Conservation (phyloP, 2,113 vertebrate species). For the Podilymbus podiceps region DNA sequence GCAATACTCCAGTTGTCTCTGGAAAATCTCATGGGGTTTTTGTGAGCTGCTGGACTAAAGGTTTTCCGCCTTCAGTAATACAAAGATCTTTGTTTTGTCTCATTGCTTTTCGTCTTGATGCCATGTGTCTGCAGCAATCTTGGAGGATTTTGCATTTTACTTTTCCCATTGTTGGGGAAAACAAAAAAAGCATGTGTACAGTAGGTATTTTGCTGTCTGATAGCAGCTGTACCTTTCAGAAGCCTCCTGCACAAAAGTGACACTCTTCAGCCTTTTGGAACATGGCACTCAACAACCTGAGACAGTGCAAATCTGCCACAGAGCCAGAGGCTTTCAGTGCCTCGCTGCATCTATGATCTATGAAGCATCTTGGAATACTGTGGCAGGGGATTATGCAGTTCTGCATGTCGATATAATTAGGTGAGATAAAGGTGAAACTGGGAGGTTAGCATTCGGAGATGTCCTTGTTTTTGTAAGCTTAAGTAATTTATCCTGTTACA, state of each 20-base stretch:
- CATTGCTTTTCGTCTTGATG: not conserved
- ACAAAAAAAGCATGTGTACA: not conserved
- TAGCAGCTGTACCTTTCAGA: not conserved
- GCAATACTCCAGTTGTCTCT: not conserved
- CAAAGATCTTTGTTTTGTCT: not conserved
- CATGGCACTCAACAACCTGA: not conserved
- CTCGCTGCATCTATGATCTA: not conserved
- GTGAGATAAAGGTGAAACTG: slow-evolving; percentile 50
- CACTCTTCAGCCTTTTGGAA: not conserved
- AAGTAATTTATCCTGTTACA: slow-evolving; percentile 62
- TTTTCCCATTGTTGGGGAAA: not conserved
- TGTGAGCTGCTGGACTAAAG: not conserved
- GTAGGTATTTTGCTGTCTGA: not conserved
- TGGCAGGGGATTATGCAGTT: not conserved
- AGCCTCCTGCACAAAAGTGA: not conserved
- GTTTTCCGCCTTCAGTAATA: not conserved
- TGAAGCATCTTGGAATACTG: not conserved
- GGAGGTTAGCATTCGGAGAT: slow-evolving; percentile 3
- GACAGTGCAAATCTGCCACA: not conserved
- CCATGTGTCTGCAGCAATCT: not conserved
- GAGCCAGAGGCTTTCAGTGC: not conserved
- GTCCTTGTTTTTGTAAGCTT: slow-evolving; percentile 56
- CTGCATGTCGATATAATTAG: slow-evolving; percentile 14
- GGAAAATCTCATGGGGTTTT: not conserved
- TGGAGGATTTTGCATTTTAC: not conserved